phyloP scores from a whole-genome alignment of 2,888 invertebrate genomes.

The Hypolimnas misippus region DNA sequence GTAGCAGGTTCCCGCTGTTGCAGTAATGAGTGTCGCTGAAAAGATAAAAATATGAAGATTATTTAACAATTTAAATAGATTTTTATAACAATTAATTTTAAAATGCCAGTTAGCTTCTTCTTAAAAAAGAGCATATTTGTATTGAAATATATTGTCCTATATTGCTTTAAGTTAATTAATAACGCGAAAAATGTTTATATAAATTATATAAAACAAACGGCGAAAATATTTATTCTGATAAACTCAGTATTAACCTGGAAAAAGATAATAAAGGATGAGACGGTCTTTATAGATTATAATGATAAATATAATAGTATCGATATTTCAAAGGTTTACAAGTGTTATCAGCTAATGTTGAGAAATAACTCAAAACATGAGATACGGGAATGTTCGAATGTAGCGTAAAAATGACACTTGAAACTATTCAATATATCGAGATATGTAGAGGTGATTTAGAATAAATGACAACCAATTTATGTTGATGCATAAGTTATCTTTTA shows the following conservation, averaged over 20 bases:
- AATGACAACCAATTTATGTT: background rate
- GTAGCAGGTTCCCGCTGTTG: conserved; percentile 81
- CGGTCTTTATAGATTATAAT: background rate
- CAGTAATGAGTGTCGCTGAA: conserved; percentile 82
- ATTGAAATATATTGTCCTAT: background rate
- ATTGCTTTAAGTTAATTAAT: background rate
- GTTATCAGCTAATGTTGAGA: conserved; percentile 9
- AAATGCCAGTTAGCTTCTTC: background rate
- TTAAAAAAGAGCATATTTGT: background rate
- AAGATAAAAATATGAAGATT: conserved; percentile 47
- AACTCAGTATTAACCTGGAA: conserved; percentile 42
- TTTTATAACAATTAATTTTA: background rate
- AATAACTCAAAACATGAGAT: conserved; percentile 10
- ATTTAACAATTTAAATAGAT: background rate
- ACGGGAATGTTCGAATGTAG: background rate
- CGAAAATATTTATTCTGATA: conserved; percentile 51
- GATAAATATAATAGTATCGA: conserved; percentile 12
- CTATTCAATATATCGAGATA: background rate
- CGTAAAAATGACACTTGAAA: conserved; percentile 1
- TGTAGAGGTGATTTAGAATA: background rate
- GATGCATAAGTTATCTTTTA: background rate
- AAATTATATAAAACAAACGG: conserved; percentile 37
- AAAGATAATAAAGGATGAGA: conserved; percentile 18
- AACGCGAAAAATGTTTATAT: background rate
- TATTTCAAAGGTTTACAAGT: conserved; percentile 16